Evolutionary conservation across 2,113 vertebrate genomes (phyloP).

Genomic region (Tauraco erythrolophus): DNA sequence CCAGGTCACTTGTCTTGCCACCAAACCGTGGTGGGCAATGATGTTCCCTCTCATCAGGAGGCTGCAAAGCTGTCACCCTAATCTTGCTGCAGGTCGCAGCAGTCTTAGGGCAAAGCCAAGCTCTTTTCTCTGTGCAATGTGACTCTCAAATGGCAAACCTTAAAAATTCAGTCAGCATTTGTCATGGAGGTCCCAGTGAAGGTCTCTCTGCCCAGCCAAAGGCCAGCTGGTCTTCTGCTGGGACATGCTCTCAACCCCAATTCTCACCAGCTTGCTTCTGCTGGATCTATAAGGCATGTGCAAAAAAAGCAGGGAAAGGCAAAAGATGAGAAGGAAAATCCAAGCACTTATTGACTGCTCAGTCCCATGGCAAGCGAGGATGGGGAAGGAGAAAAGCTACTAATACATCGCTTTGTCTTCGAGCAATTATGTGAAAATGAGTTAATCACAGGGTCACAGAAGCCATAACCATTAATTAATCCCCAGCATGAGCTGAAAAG

Average conservation of each 20-base stretch:
- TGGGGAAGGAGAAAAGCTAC: not conserved
- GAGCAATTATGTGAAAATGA: constrained; percentile 77
- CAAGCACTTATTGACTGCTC: not conserved
- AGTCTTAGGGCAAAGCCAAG: not conserved
- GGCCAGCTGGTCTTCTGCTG: not conserved
- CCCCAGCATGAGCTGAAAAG: constrained; percentile 15
- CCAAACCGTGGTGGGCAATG: not conserved
- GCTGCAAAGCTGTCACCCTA: not conserved
- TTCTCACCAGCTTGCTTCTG: not conserved
- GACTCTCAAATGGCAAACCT: not conserved
- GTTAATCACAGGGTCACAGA: constrained; percentile 74
- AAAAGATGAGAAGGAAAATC: not conserved
- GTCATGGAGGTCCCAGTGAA: fast-evolving
- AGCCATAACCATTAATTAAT: constrained; percentile 75
- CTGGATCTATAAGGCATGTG: not conserved
- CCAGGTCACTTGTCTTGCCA: not conserved
- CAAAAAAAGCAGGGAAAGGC: not conserved
- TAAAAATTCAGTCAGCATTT: not conserved
- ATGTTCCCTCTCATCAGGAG: fast-evolving
- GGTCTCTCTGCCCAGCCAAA: not conserved
- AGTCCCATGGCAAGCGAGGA: not conserved
- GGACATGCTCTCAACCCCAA: not conserved
- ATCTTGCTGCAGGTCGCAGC: not conserved
- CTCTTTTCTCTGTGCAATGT: fast-evolving
- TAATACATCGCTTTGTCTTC: constrained; percentile 53